Percentiles rank a stretch among this genome's conserved stretches.
These are phyloP conservation scores for Lobophora halterata DNA, from an alignment of 2,888 invertebrate genomes.

Conservation along the genomic window DNA sequence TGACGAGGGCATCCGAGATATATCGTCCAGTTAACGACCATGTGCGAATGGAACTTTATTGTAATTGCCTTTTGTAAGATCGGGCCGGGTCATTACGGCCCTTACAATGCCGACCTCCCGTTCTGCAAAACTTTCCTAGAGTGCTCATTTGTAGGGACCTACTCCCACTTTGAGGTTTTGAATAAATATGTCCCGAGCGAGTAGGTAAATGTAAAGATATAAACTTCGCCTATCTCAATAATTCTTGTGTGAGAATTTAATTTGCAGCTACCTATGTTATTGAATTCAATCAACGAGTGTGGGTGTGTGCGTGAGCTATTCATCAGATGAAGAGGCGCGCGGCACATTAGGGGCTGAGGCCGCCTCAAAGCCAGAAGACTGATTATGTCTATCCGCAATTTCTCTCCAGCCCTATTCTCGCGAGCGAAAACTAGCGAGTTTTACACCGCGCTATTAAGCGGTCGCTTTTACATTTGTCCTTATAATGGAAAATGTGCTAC, in stretches of 20 bases:
- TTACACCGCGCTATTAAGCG: slow-evolving; percentile 80
- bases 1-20: slow-evolving; percentile 72
- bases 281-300: slow-evolving; percentile 51
- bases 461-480: slow-evolving; percentile 81
- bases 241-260: slow-evolving; percentile 30
- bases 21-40: slow-evolving; percentile 79
- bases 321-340: slow-evolving; percentile 72
- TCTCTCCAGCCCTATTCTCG: slow-evolving; percentile 78
- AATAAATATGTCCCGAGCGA: slow-evolving; percentile 33
- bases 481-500: slow-evolving; percentile 81
- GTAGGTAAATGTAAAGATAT: slow-evolving; percentile 31
- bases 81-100: slow-evolving; percentile 75
- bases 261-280: slow-evolving; percentile 46
- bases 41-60: slow-evolving; percentile 79
- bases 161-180: slow-evolving; percentile 41
- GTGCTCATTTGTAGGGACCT: slow-evolving; percentile 45
- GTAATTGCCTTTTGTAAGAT: slow-evolving; percentile 81
- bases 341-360: slow-evolving; percentile 73
- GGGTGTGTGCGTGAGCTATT: slow-evolving; percentile 65
- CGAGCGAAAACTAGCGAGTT: slow-evolving; percentile 81
- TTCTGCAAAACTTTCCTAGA: slow-evolving; percentile 65
- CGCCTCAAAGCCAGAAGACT: slow-evolving; percentile 81
- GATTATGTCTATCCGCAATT: slow-evolving; percentile 81
- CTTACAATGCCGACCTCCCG: slow-evolving; percentile 62
- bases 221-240: slow-evolving; percentile 18